Evolutionary conservation across 2,888 invertebrate genomes (phyloP), one percentile per base, ranked within the genome.

Genomic region (Drosophila helvetica): DNA sequence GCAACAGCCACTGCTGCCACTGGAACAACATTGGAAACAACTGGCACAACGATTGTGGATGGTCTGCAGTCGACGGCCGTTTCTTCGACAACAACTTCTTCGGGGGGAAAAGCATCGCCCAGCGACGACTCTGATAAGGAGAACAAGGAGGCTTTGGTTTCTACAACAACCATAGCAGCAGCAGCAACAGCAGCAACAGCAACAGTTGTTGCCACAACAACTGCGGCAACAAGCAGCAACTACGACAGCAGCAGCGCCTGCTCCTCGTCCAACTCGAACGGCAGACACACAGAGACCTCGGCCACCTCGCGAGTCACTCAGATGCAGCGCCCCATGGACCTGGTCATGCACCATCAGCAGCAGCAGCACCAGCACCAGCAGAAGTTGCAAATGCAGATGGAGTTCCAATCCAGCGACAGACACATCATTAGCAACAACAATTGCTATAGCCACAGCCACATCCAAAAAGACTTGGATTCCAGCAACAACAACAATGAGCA

Each of bases 51-150:
- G n/a, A 59, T 63, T 54, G 80, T 74, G 52, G 89, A 89, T 77
- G 89, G 88, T 71, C 78, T 90, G 67, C 90, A 90, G 77, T 90
- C 90, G 59, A 69, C 90, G 56, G 75, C 86, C 30, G 78, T 90
- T 67, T 89, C 88, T 73, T 91, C 90, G 22, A 22, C 22, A 62
- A 90, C 86, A 68, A 88, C 84, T 48, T 76, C 80, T 62, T 45
- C 81, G 64, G 60, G 63, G 56, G 51, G 52, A 55, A 50, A 56
- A 47, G 54, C 33, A 27, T 55, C 54, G 45, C 56, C 79, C 69
- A 75, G 79, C 78, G 90, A 90, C 89, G 91, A 92, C 88, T 92
- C 91, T 75, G 92, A 91, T 89, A 92, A 92, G 81, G 92, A 92
- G 82, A 91, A 92, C 82, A 90, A 91, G 79, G 82, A 86, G 54